A percentile compares a stretch with the other conserved stretches of the same genome.
Conservation (phyloP, 35 echinoderm and acorn worm genomes). For the Hemicentrotus pulcherrimus region DNA sequence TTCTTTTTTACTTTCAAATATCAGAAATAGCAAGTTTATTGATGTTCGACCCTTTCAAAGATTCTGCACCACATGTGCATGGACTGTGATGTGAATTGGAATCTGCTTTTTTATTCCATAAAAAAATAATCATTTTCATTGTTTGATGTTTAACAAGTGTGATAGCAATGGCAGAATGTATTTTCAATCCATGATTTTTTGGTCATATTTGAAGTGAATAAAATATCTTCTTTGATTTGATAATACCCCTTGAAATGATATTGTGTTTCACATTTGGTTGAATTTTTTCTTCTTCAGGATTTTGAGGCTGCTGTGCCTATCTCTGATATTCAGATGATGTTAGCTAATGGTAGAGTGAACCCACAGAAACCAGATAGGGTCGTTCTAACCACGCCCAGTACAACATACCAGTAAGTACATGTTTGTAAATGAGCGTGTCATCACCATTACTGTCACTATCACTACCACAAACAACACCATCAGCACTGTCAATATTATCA, state of each 20-base stretch:
- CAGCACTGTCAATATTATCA: neutral
- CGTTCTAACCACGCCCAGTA: constrained; percentile 69
- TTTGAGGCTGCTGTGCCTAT: constrained; percentile 85
- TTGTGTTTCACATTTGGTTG: neutral
- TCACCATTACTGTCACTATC: neutral
- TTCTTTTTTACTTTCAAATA: no score
- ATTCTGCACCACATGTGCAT: no score
- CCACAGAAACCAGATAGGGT: constrained; percentile 53
- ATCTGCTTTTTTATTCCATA: no score
- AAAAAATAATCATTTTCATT: no score
- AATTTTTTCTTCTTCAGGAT: constrained; percentile 58
- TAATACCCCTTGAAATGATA: neutral
- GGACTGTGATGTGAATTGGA: no score
- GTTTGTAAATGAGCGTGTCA: neutral
- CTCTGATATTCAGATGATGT: constrained; percentile 82
- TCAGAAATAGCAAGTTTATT: no score
- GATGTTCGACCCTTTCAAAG: no score
- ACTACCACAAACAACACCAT: neutral
- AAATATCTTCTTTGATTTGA: neutral
- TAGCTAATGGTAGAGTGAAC: constrained; percentile 67
- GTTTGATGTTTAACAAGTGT: no score
- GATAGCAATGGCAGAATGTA: no score
- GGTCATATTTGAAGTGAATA: neutral
- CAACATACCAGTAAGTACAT: constrained; percentile 72
- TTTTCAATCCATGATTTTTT: no score